Evolutionary conservation across 2,797 vertebrate genomes (phyloP).

Genomic region (Coluber constrictor): DNA sequence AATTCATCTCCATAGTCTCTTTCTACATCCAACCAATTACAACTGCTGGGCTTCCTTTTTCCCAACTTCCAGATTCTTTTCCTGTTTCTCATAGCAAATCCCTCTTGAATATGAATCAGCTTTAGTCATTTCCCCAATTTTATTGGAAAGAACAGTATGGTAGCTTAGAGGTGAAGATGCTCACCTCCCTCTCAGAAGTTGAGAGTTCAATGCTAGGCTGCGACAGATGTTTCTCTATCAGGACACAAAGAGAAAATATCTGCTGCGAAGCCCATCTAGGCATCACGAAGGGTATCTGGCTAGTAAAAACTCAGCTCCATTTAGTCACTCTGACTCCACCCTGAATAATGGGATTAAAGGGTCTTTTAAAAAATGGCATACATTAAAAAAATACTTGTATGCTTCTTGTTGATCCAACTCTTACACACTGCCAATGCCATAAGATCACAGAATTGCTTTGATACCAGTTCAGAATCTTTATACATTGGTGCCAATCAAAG

Average conservation of each 20-base stretch:
- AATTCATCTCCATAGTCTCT: background rate
- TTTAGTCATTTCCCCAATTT: background rate
- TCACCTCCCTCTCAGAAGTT: background rate
- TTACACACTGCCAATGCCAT: background rate
- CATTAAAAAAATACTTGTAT: background rate
- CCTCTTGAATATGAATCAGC: background rate
- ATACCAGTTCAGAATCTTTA: background rate
- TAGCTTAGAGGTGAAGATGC: background rate
- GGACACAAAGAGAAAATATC: background rate
- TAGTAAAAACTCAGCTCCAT: background rate
- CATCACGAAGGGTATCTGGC: background rate
- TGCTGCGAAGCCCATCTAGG: background rate
- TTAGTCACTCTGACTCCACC: background rate
- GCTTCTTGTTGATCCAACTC: background rate
- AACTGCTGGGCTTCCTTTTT: background rate
- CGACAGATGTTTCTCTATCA: background rate
- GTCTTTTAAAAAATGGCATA: background rate
- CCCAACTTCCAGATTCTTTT: background rate
- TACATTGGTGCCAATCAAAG: background rate
- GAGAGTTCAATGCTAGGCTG: background rate
- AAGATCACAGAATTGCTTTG: background rate
- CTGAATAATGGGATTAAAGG: background rate
- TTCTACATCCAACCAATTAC: background rate
- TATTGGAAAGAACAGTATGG: background rate
- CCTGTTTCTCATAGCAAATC: background rate